phyloP scores from a whole-genome alignment of 2,113 vertebrate genomes.

The Chamaea fasciata region DNA sequence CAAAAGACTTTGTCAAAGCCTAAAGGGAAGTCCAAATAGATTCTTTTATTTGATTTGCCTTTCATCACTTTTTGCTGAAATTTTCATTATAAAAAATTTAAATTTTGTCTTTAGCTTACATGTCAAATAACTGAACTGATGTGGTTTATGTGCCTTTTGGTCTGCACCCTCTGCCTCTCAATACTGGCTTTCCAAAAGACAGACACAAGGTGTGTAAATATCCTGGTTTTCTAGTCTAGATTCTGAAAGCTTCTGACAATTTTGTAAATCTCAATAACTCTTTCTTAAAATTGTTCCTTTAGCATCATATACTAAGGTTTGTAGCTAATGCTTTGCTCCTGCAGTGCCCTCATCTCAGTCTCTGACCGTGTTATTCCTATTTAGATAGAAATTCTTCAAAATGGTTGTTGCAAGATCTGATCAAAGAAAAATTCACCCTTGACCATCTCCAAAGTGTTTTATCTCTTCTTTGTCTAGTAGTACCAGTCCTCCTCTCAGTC shows the following conservation, averaged over 20 bases:
- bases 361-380: background rate
- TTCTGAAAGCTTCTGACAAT: background rate
- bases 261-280: background rate
- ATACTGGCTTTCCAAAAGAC: background rate
- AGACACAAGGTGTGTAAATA: background rate
- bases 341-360: background rate
- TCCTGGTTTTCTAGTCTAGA: background rate
- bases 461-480: background rate
- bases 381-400: background rate
- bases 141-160: background rate
- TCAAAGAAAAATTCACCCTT: background rate
- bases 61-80: background rate
- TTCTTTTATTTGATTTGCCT: background rate
- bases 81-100: background rate
- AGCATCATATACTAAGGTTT: background rate
- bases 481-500: background rate
- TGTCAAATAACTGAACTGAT: background rate
- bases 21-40: background rate
- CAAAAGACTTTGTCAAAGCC: background rate
- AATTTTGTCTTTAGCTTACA: background rate
- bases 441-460: background rate
- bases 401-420: background rate
- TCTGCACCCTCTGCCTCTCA: rapidly evolving
- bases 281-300: background rate
- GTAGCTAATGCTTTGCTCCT: background rate